Evolutionary conservation across 1,140 invertebrate species (phyloP), one percentile per base, ranked within the genome.

Genomic region (Goniozus legneri): DNA sequence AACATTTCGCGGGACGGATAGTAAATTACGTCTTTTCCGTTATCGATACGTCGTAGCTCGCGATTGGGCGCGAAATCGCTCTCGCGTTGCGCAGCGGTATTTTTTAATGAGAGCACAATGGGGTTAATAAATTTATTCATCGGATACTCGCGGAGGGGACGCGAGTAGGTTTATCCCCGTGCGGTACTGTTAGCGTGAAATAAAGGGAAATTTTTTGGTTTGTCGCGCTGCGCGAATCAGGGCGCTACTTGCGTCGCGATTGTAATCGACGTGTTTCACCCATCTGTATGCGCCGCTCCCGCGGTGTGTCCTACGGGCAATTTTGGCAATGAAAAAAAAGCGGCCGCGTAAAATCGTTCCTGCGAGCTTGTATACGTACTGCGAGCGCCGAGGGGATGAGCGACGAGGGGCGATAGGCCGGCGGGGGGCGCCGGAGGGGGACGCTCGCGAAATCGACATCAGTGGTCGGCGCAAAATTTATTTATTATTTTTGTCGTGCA

Each of bases 401-500:
- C 12, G 36, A n/a, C 18, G 47, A 40, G 24, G 45, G n/a, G 52
- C 19, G 44, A 32, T 27, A 47, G 38, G 34, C 35, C 35, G 32
- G 54, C 41, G 38, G 39, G 52, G 41, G 36, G 22, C 19, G 10
- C 31, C 10, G 21, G 12, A 27, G 19, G 13, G 40, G 50, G 22
- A 6, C 30, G 44, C 54, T 39, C 44, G 42, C 55, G 51, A 71
- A 71, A 75, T 75, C 69, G 69, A 75, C 69, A 71, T 73, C 64
- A 69, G 63, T 64, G 65, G 65, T 66, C 69, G 62, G 62, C 54
- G 57, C 55, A 65, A 66, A 75, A 73, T 73, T 73, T 73, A 75
- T 75, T 75, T 74, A 73, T 75, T 71, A 74, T 74, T 74, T 74
- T 75, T 74, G 68, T 69, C 68, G 65, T 63, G 69, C 67, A 68